Conservation (phyloP, 2,113 vertebrate genomes). For the Centropus bengalensis region DNA sequence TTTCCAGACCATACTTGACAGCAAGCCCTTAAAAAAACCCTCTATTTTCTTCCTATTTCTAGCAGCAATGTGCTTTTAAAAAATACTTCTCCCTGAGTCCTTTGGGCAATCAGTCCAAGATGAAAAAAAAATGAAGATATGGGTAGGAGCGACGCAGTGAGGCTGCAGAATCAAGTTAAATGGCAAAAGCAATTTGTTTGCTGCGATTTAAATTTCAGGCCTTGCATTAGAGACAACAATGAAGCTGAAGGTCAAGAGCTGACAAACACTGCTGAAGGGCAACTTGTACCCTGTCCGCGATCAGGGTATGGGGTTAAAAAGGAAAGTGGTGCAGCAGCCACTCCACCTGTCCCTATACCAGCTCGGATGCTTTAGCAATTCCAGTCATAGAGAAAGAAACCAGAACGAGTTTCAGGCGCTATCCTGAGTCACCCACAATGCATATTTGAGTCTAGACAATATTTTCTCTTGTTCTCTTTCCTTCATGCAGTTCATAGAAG, state of each 20-base stretch:
- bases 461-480: not conserved
- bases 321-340: not conserved
- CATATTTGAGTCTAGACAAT: not conserved
- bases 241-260: not conserved
- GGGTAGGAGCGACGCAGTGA: not conserved
- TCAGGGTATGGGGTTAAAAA: not conserved
- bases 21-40: not conserved
- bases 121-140: not conserved
- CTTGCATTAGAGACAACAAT: not conserved
- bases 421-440: not conserved
- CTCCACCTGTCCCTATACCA: not conserved
- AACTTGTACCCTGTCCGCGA: rapidly evolving
- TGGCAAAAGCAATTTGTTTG: not conserved
- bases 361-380: not conserved
- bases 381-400: not conserved
- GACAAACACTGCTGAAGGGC: not conserved
- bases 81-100: not conserved
- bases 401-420: not conserved
- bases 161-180: not conserved
- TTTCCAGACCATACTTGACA: not conserved
- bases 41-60: not conserved
- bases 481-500: rapidly evolving
- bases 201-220: not conserved
- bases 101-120: not conserved
- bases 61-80: not conserved